Evolutionary conservation across 2,797 vertebrate genomes (phyloP).

Genomic region (Anableps anableps): DNA sequence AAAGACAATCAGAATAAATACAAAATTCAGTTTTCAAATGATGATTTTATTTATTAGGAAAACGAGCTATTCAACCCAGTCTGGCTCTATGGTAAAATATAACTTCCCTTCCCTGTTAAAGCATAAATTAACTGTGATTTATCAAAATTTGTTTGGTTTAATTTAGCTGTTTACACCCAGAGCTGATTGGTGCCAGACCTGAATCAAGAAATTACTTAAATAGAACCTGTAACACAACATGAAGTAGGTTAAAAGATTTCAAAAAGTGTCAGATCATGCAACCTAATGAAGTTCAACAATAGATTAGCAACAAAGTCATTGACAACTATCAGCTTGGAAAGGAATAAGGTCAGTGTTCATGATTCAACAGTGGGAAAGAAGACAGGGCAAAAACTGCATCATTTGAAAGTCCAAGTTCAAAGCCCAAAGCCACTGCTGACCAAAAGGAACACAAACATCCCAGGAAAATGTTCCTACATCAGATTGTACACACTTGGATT

Average conservation of each 20-base stretch:
- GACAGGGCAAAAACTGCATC: not conserved
- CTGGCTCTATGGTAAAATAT: not conserved
- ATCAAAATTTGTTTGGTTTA: not conserved
- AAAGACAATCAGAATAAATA: not conserved
- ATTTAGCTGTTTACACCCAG: not conserved
- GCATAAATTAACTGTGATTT: not conserved
- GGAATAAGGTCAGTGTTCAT: not conserved
- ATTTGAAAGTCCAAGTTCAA: not conserved
- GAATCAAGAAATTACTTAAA: too few species aligned
- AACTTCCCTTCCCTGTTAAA: not conserved
- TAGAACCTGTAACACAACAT: not conserved
- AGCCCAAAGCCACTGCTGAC: not conserved
- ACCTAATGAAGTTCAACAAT: not conserved
- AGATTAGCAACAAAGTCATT: not conserved
- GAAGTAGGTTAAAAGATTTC: not conserved
- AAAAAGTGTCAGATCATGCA: not conserved
- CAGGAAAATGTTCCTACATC: not conserved
- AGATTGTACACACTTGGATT: not conserved
- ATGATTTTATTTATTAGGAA: not conserved
- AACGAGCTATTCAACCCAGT: not conserved
- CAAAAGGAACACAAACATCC: not conserved
- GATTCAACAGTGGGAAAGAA: not conserved
- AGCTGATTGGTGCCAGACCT: too few species aligned
- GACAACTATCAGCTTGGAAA: not conserved
- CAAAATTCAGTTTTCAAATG: not conserved